Conservation (phyloP, 2,113 vertebrate genomes). For the Gracilinanus agilis region DNA sequence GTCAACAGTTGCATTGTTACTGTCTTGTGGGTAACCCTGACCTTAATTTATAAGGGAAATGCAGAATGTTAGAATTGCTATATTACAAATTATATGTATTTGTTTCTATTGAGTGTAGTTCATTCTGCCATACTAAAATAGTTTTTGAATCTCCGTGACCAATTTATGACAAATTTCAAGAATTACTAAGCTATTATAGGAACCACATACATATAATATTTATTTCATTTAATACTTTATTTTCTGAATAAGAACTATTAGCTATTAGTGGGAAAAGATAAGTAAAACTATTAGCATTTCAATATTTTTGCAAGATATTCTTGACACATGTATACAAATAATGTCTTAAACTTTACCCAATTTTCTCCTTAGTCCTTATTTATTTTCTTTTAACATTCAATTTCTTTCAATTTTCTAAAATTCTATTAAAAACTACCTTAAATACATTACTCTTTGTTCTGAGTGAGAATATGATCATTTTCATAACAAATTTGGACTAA, state of each 20-base stretch:
- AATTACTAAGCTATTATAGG: background rate
- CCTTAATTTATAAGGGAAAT: too few relatives aligned
- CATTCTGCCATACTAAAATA: too few relatives aligned
- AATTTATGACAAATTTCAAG: background rate
- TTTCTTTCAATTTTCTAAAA: background rate
- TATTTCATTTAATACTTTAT: background rate
- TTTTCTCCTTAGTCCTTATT: background rate
- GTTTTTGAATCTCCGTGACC: background rate
- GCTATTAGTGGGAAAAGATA: background rate
- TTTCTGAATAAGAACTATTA: background rate
- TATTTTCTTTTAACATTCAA: background rate
- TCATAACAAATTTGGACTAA: background rate
- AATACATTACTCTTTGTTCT: background rate
- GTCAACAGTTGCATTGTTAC: too few relatives aligned
- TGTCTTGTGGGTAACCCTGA: too few relatives aligned
- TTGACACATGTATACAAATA: background rate
- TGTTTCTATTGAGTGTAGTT: too few relatives aligned
- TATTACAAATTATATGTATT: background rate
- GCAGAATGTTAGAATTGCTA: too few relatives aligned
- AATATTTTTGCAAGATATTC: background rate
- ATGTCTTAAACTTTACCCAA: background rate
- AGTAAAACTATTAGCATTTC: background rate
- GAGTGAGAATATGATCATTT: background rate
- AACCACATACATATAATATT: too few relatives aligned
- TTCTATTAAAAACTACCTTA: background rate